Evolutionary conservation across 2,797 vertebrate species (phyloP), one percentile per base, ranked within the genome.

Genomic region (Hyperoplus lanceolatus): DNA sequence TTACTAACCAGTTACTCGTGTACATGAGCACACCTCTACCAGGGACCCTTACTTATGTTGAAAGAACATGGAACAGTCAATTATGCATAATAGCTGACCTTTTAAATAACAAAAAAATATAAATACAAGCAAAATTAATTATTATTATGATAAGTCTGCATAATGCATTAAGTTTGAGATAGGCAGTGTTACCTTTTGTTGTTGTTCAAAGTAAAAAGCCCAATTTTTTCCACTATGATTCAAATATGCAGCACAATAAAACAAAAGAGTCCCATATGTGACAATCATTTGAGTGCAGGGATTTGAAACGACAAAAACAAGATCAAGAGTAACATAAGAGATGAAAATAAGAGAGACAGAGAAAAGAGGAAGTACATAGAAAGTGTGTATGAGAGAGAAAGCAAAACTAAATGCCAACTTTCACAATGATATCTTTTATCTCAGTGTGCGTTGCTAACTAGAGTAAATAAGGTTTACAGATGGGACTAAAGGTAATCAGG

Each of bases 321-420:
- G 29, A 29, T 29, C 29, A 29, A 29, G 29, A 29, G 29, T 29
- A 3, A 29, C 29, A 29, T 29, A 29, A 29, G 29, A 62, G 6
- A 5, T 60, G 6, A 67, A 80, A 75, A 62, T 43, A 5, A 60
- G 45, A 71, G 67, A n/a, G 48, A 53, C 3, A 8, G 66, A 50
- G 45, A 45, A 62, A 49, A 65, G 8, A 10, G 54, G 67, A 80
- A 79, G 81, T 0, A 29, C 29, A 29, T 29, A 21, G 2, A 48
- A 64, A 21, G 9, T 62, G 39, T 10, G 2, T 8, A 1, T 21
- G n/a, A 63, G 21, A 66, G 65, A 68, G 51, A 70, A 38, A 65
- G 11, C n/a, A 3, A 63, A 73, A 69, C 48, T 45, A 11, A 75
- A 65, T 1, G 4, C 49, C 14, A 59, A 55, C 50, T 61, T 59